phyloP scores from a whole-genome alignment of 2,113 vertebrate genomes.

The Pipa parva region DNA sequence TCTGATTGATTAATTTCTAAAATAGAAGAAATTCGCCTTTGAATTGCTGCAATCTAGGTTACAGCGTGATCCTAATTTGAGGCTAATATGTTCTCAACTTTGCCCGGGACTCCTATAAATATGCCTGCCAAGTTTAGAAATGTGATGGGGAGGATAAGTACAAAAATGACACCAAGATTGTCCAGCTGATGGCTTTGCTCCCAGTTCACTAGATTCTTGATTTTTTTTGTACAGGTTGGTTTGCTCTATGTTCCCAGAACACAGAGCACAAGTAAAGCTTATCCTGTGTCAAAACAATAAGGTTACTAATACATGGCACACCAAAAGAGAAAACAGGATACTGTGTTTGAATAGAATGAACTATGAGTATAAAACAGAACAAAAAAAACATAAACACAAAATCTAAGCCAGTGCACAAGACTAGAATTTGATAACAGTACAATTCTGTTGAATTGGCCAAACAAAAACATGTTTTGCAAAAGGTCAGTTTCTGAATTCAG shows the following conservation, averaged over 20 bases:
- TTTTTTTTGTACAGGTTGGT: constrained; percentile 8
- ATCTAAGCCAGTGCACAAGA: not conserved
- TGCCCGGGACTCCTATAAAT: constrained; percentile 56
- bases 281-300: constrained; percentile 4
- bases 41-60: constrained; percentile 44
- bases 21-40: constrained; percentile 42
- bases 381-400: not conserved
- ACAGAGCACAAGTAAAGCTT: constrained; percentile 11
- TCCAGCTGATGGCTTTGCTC: constrained; percentile 44
- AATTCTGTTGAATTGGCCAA: not conserved
- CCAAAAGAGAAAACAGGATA: not conserved
- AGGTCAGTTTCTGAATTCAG: not conserved
- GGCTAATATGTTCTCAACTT: constrained; percentile 62
- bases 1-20: constrained; percentile 46
- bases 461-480: not conserved
- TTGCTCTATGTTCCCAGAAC: constrained; percentile 14
- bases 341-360: not conserved
- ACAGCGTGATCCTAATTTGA: constrained; percentile 49
- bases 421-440: not conserved
- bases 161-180: constrained; percentile 42
- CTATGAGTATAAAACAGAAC: not conserved
- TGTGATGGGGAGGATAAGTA: constrained; percentile 50
- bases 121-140: constrained; percentile 50
- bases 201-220: constrained; percentile 36
- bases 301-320: not conserved